Evolutionary conservation across 2,888 invertebrate genomes (phyloP).

Genomic region (Celastrina argiolus): DNA sequence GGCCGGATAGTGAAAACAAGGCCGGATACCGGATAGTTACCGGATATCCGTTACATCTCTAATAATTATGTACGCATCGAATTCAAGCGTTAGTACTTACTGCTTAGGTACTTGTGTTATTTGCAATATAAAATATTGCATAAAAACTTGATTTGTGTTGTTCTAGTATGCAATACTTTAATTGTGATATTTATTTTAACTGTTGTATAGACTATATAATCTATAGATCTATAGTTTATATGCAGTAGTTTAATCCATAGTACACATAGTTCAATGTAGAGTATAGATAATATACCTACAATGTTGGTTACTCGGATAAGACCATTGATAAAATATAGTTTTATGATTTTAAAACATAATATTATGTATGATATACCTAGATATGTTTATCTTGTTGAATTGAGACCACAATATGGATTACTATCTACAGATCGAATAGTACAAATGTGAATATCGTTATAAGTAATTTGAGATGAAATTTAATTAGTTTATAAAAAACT

Average conservation of each 20-base stretch:
- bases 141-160: background rate
- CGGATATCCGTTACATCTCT: too few relatives aligned
- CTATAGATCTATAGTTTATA: too few relatives aligned
- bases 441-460: slow-evolving; percentile 5
- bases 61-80: background rate
- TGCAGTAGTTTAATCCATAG: too few relatives aligned
- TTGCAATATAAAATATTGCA: background rate
- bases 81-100: background rate
- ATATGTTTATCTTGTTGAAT: background rate
- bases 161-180: background rate
- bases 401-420: background rate
- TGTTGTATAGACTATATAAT: background rate
- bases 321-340: background rate
- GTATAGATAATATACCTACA: too few relatives aligned
- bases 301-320: background rate
- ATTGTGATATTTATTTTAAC: background rate
- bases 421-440: background rate
- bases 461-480: background rate
- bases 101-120: background rate
- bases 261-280: too few relatives aligned
- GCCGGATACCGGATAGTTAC: too few relatives aligned
- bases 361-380: too few relatives aligned
- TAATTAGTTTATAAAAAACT: background rate
- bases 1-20: too few relatives aligned
- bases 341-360: background rate